These are phyloP conservation scores for Choreutis nemorana DNA, from an alignment of 2,888 invertebrate genomes.

Conservation along the genomic window DNA sequence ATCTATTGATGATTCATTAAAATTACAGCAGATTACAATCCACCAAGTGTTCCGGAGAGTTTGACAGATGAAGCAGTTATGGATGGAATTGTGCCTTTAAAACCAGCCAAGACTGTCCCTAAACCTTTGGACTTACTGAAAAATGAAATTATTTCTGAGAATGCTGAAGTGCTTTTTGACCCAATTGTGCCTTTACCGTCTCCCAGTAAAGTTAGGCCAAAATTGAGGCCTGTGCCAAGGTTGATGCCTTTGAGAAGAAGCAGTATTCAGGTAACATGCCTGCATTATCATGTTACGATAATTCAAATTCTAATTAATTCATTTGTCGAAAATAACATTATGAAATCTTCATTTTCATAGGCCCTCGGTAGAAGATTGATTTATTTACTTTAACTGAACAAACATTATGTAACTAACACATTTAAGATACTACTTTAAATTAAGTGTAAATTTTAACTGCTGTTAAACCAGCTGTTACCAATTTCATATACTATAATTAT, in stretches of 20 bases:
- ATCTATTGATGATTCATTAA: conserved; percentile 1
- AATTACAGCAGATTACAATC: conserved; percentile 29
- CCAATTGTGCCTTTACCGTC: conserved; percentile 62
- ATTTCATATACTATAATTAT: too few relatives aligned
- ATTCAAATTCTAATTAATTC: background rate
- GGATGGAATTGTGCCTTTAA: conserved; percentile 52
- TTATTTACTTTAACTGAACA: background rate
- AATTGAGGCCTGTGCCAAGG: conserved; percentile 74
- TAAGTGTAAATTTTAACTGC: too few relatives aligned
- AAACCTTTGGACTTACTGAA: conserved; percentile 45
- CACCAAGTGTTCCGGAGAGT: conserved; percentile 38
- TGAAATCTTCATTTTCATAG: background rate
- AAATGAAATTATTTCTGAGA: conserved; percentile 52
- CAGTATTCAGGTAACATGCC: conserved; percentile 60
- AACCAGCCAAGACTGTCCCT: conserved; percentile 23
- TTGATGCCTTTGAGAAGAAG: conserved; percentile 71
- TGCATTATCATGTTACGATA: background rate
- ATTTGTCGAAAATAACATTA: background rate
- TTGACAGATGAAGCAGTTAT: conserved; percentile 30
- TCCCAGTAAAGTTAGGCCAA: conserved; percentile 70
- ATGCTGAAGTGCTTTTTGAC: conserved; percentile 53
- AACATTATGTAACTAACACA: background rate
- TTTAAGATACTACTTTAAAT: too few relatives aligned
- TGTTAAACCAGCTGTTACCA: too few relatives aligned
- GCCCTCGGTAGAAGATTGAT: background rate